Evolutionary conservation across 2,113 vertebrate species (phyloP).

Genomic region (Ploceus nigricollis): DNA sequence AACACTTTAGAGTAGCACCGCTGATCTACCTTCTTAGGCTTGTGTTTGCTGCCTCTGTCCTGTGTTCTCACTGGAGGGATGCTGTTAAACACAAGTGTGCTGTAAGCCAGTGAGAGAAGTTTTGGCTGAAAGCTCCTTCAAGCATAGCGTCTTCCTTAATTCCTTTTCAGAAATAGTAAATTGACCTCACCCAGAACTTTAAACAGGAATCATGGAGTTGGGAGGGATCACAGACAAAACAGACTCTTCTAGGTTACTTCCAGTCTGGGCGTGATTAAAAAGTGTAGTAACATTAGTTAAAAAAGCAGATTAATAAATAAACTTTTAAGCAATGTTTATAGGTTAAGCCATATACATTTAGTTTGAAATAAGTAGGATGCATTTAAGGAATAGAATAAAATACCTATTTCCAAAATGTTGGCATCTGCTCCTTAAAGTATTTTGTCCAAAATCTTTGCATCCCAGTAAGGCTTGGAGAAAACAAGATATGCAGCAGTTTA

Average conservation of each 20-base stretch:
- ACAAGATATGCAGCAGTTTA: background rate
- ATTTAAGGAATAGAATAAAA: background rate
- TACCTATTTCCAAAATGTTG: background rate
- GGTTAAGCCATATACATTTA: background rate
- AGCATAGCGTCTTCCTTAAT: background rate
- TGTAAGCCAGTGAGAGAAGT: background rate
- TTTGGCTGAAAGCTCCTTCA: background rate
- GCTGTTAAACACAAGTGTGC: background rate
- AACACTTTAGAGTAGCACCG: background rate
- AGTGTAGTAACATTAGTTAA: background rate
- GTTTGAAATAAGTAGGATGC: background rate
- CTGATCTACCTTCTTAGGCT: background rate
- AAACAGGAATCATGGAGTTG: background rate
- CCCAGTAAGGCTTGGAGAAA: background rate
- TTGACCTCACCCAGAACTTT: background rate
- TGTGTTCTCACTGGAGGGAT: background rate
- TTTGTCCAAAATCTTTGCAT: background rate
- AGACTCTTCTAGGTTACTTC: background rate
- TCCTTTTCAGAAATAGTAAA: background rate
- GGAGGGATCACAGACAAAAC: fast-evolving
- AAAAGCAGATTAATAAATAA: background rate
- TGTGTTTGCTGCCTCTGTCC: background rate
- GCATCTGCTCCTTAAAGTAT: background rate
- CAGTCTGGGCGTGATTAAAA: background rate
- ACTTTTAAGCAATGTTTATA: background rate